Evolutionary conservation across 1,140 invertebrate genomes (phyloP).

Genomic region (Danaus plexippus): DNA sequence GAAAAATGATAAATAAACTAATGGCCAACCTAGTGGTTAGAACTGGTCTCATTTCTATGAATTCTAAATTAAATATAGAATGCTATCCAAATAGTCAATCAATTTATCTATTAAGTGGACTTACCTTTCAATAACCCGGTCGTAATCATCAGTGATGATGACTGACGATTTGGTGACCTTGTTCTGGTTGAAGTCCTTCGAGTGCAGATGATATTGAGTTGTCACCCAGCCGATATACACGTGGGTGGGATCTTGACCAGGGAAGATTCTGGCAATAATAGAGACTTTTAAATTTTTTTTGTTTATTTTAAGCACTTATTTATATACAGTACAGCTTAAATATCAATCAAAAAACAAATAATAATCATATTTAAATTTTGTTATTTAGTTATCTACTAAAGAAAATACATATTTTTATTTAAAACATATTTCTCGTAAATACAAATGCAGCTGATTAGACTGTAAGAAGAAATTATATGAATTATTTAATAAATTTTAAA

Average conservation of each 20-base stretch:
- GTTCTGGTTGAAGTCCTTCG: conserved; percentile 91
- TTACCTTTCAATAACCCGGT: conserved; percentile 80
- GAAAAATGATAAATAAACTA: no score
- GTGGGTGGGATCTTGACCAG: conserved; percentile 97
- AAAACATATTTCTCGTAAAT: neutral
- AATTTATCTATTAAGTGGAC: conserved; percentile 4
- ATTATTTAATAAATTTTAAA: no score
- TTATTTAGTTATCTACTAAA: conserved; percentile 1
- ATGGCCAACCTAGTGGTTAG: no score
- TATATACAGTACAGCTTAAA: no score
- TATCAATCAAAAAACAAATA: neutral
- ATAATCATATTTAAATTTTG: neutral
- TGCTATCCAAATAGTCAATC: no score
- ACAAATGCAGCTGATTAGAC: no score
- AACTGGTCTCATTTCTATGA: no score
- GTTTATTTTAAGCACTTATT: no score
- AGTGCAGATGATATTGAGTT: conserved; percentile 93
- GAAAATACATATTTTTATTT: neutral
- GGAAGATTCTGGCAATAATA: conserved; percentile 80
- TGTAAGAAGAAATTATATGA: no score
- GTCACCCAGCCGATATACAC: conserved; percentile 99
- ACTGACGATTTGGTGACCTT: conserved; percentile 90
- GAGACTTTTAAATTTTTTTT: no score
- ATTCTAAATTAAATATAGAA: no score
- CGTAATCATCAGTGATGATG: conserved; percentile 86